phyloP scores from a whole-genome alignment of 2,797 vertebrate genomes.

The Loris lydekkerianus region DNA sequence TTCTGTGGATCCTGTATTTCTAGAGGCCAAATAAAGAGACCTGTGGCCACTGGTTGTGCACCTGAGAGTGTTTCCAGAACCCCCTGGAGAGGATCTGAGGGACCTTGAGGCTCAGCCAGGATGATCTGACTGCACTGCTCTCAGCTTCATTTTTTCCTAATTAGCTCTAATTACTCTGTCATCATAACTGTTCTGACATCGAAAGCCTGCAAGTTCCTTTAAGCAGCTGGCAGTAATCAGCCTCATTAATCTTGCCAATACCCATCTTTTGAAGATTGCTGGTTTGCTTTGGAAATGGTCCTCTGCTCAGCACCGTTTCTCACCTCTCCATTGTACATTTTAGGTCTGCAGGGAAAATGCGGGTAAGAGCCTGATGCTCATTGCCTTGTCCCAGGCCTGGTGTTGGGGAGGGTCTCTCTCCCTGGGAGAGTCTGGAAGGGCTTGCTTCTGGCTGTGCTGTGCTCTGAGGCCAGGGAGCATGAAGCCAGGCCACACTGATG shows the following conservation, averaged over 20 bases:
- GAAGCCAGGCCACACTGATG: background rate
- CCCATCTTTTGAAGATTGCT: slow-evolving; percentile 40
- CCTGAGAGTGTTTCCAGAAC: background rate
- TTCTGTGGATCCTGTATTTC: background rate
- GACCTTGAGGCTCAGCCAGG: background rate
- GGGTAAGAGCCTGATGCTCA: accelerated
- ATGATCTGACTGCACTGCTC: background rate
- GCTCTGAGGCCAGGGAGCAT: background rate
- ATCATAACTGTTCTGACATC: slow-evolving; percentile 72
- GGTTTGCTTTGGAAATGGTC: background rate
- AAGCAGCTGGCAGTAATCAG: slow-evolving; percentile 74
- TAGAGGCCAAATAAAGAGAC: background rate
- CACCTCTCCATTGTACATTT: accelerated
- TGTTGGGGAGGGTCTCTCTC: background rate
- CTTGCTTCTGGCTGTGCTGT: background rate
- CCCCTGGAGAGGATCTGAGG: background rate
- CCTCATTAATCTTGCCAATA: slow-evolving; percentile 64
- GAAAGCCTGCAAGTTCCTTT: slow-evolving; percentile 67
- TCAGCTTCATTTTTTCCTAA: slow-evolving; percentile 76
- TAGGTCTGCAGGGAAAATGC: background rate
- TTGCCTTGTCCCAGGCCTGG: background rate
- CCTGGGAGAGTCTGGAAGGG: background rate
- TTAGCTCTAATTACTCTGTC: slow-evolving; percentile 81
- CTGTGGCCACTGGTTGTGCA: background rate
- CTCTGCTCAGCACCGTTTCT: background rate